A percentile compares a stretch with the other conserved stretches of the same genome.
Conservation (phyloP, 1,140 invertebrate species). For the Anoplophora glabripennis region DNA sequence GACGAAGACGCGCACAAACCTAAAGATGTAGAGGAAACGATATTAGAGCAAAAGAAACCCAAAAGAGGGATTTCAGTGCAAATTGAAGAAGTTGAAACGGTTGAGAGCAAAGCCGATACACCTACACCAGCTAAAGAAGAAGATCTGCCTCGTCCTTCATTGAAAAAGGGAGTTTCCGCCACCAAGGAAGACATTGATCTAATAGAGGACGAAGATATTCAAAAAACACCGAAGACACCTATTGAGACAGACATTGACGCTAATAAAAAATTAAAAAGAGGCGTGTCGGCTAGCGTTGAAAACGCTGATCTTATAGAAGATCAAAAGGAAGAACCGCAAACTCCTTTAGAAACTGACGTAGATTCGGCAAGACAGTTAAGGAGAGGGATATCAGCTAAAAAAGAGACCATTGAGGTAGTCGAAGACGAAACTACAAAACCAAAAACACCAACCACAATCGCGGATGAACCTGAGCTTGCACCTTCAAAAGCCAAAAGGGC, state of each 20-base stretch:
- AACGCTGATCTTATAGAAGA: conserved; percentile 11
- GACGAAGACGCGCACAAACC: conserved; percentile 24
- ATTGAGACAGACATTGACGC: conserved; percentile 14
- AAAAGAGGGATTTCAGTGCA: conserved; percentile 30
- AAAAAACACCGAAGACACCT: conserved; percentile 42
- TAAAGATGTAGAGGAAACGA: conserved; percentile 19
- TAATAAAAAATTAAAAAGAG: conserved; percentile 21
- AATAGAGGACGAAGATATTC: conserved; percentile 13
- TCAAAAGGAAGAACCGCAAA: too few relatives aligned
- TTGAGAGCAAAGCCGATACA: conserved; percentile 11
- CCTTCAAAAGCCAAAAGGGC: conserved; percentile 4
- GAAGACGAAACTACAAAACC: not conserved
- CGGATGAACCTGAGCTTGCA: not conserved
- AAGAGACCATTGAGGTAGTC: conserved; percentile 23
- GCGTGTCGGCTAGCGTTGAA: conserved; percentile 20
- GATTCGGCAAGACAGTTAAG: conserved; percentile 1
- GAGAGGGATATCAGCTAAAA: conserved; percentile 17
- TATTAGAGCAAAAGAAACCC: conserved; percentile 25
- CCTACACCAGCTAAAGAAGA: conserved; percentile 12
- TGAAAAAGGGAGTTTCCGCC: conserved; percentile 20
- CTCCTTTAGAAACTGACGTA: too few relatives aligned
- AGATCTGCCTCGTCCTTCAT: conserved; percentile 7
- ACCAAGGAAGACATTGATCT: conserved; percentile 21
- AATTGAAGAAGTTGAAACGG: conserved; percentile 35
- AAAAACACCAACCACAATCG: not conserved